Base-by-base conservation (phyloP, 2,113 vertebrate genomes). In the Albula goreensis region DNA sequence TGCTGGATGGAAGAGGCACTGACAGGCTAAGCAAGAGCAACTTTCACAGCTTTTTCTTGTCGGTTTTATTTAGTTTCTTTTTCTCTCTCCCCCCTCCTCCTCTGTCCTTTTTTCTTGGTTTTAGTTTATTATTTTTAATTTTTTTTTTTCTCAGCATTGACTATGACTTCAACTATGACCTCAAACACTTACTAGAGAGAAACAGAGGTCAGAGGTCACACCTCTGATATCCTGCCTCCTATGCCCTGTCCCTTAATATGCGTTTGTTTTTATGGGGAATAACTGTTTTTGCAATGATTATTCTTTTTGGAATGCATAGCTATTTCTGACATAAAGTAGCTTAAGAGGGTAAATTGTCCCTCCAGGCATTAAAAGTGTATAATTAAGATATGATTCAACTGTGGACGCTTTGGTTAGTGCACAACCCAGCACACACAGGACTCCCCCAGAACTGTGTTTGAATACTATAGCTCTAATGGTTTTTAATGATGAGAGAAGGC, bases 1-100 rank as follows among this genome's bases (percentile, higher is more conserved):
- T 94, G 92, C 92, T 93, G 94, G 93, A 95, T 91, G 90, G 94
- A 94, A 94, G 93, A 96, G 93, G 92, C 94, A 93, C 92, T 94
- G 89, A 94, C 92, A 95, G 93, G 94, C 94, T 94, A 94, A 94
- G 93, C 93, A 93, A 94, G 86, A 92, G 89, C 83, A 82, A 91
- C 89, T 91, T 88, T 89, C 80, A 88, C 87, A 89, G 87, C 90
- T 90, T 91, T 85, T 90, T 90, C 88, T 86, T 92, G 79, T 70
- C 8, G 0, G 3, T 0, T 22, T 89, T 78, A 11, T 74, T 57
- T 87, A 85, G 86, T 90, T 88, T 60, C 63, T 85, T 87, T 79
- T 81, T 86, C 84, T 87, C 88, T 82, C 19, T 80, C 31, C 78
- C 79, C 86, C 83, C 88, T 79, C 15, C 80, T 90, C 88, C 88